Evolutionary conservation across 2,888 invertebrate genomes (phyloP).

Genomic region (Caenorhabditis drosophilae): DNA sequence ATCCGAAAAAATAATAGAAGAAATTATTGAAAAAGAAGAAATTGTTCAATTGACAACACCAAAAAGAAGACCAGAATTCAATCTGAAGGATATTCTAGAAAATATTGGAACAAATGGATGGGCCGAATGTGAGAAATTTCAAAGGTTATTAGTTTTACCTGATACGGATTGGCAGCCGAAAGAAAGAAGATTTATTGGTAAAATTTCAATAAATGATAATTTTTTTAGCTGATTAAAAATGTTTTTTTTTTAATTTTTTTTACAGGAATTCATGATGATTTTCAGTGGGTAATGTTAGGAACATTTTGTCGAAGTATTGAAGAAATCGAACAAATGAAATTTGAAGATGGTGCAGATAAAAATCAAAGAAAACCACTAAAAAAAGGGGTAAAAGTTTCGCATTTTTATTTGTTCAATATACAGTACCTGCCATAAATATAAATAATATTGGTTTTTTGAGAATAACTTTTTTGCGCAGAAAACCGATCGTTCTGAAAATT

Average conservation of each 20-base stretch:
- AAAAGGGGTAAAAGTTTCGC: constrained; percentile 9
- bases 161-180: constrained; percentile 19
- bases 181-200: constrained; percentile 16
- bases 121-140: constrained; percentile 3
- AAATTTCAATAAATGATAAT: background rate
- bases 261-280: constrained; percentile 19
- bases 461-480: background rate
- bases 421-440: no score
- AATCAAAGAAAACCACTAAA: background rate
- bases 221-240: background rate
- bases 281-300: constrained; percentile 25
- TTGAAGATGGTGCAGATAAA: background rate
- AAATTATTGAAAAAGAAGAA: background rate
- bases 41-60: background rate
- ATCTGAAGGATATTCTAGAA: background rate
- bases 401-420: no score
- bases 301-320: constrained; percentile 8
- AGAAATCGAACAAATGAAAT: constrained; percentile 1
- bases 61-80: background rate
- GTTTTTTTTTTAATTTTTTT: constrained; percentile 3
- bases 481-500: no score
- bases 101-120: constrained; percentile 4
- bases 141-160: constrained; percentile 9
- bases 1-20: background rate
- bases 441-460: background rate